Conservation (phyloP, 2,113 vertebrate species). For the Takifugu flavidus region DNA sequence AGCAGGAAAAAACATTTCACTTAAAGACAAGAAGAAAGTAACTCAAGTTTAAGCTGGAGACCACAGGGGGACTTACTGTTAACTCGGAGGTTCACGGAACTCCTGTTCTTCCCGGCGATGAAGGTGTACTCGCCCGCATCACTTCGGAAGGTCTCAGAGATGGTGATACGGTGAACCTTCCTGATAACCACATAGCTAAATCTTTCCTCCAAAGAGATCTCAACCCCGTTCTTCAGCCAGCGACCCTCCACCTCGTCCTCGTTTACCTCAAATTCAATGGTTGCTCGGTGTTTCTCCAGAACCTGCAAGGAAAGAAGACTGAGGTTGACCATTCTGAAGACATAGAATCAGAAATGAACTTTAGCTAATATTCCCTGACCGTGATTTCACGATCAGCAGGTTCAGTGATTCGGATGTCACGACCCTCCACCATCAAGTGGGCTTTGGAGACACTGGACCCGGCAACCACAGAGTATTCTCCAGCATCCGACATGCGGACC, state of each 20-base stretch:
- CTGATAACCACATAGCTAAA: slow-evolving; percentile 85
- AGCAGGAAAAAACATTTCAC: not conserved
- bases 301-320: slow-evolving; percentile 70
- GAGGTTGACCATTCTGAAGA: too few species aligned
- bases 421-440: slow-evolving; percentile 87
- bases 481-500: slow-evolving; percentile 88
- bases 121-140: slow-evolving; percentile 94
- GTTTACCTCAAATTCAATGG: slow-evolving; percentile 94
- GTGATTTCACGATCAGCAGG: slow-evolving; percentile 80
- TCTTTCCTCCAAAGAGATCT: slow-evolving; percentile 85
- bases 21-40: not conserved
- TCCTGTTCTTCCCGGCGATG: slow-evolving; percentile 89
- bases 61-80: slow-evolving; percentile 54
- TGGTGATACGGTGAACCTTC: slow-evolving; percentile 89
- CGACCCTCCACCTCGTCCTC: slow-evolving; percentile 93
- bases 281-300: slow-evolving; percentile 88
- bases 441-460: slow-evolving; percentile 90
- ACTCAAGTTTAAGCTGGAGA: too few species aligned
- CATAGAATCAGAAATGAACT: not conserved
- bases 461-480: slow-evolving; percentile 91
- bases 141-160: slow-evolving; percentile 86
- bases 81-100: slow-evolving; percentile 83
- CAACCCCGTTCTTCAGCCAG: slow-evolving; percentile 90
- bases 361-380: slow-evolving; percentile 65
- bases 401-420: slow-evolving; percentile 88